Evolutionary conservation across 1,140 invertebrate genomes (phyloP).

Genomic region (Galleria mellonella): DNA sequence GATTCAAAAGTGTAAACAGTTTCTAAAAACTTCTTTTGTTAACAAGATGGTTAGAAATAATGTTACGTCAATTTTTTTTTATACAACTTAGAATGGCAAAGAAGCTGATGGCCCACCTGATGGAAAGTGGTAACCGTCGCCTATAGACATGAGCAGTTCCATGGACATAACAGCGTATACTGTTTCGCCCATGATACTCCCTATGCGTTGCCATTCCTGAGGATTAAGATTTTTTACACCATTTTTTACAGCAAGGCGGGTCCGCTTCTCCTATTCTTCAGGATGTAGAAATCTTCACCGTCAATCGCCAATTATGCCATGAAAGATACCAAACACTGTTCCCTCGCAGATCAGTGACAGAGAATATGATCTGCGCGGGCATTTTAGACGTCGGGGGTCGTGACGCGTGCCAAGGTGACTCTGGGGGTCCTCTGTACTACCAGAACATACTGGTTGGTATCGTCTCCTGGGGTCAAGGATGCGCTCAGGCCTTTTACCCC

Average conservation of each 20-base stretch:
- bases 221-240: too few relatives aligned
- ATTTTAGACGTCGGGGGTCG: conserved; percentile 8
- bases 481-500: conserved; percentile 2
- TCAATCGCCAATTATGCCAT: background rate
- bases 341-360: background rate
- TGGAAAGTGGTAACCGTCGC: too few relatives aligned
- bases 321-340: background rate
- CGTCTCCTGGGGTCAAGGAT: conserved; percentile 3
- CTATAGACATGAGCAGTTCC: too few relatives aligned
- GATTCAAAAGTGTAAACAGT: too few relatives aligned
- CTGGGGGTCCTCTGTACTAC: conserved; percentile 76
- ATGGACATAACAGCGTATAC: too few relatives aligned
- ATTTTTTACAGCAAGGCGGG: background rate
- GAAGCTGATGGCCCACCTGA: too few relatives aligned
- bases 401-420: conserved; percentile 80
- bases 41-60: too few relatives aligned
- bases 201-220: too few relatives aligned
- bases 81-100: too few relatives aligned
- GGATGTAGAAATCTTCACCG: background rate
- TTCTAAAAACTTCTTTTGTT: too few relatives aligned
- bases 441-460: background rate
- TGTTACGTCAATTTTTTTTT: too few relatives aligned
- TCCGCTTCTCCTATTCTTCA: conserved; percentile 1
- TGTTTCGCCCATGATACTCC: too few relatives aligned
- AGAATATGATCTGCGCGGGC: conserved; percentile 15